Conservation (phyloP, 2,797 vertebrate species). For the Gymnopithys bicolor region DNA sequence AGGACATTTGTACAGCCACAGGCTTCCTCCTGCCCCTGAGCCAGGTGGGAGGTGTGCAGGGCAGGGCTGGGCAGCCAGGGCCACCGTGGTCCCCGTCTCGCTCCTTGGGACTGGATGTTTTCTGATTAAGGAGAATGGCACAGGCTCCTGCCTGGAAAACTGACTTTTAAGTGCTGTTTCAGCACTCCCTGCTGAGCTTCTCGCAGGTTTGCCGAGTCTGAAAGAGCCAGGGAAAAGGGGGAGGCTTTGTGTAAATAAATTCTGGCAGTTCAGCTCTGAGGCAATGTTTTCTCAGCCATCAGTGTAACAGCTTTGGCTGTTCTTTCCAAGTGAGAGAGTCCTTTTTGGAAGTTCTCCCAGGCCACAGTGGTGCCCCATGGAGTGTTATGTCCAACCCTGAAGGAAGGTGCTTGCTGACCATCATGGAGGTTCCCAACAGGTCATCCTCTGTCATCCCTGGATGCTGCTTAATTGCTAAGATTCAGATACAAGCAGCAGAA, state of each 20-base stretch:
- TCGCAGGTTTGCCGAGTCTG: rapidly evolving
- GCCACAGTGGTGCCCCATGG: rapidly evolving
- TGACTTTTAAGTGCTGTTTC: background rate
- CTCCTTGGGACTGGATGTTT: background rate
- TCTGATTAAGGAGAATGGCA: background rate
- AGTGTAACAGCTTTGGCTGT: background rate
- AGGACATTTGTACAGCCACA: background rate
- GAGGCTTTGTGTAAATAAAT: background rate
- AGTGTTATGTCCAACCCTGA: background rate
- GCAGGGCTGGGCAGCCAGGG: background rate
- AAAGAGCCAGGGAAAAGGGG: background rate
- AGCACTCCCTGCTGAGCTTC: background rate
- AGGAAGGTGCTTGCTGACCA: background rate
- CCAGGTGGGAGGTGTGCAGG: rapidly evolving
- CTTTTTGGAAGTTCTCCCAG: background rate
- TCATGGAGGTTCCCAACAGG: background rate
- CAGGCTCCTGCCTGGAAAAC: background rate
- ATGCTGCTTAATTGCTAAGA: background rate
- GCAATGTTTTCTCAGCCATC: background rate
- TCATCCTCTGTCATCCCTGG: background rate
- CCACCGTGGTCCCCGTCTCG: rapidly evolving
- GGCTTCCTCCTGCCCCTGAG: background rate
- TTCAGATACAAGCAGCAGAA: background rate
- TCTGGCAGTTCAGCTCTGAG: background rate
- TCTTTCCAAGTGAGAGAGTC: background rate